Evolutionary conservation across 2,797 vertebrate species (phyloP).

Genomic region (Platyrinchus mystaceus): DNA sequence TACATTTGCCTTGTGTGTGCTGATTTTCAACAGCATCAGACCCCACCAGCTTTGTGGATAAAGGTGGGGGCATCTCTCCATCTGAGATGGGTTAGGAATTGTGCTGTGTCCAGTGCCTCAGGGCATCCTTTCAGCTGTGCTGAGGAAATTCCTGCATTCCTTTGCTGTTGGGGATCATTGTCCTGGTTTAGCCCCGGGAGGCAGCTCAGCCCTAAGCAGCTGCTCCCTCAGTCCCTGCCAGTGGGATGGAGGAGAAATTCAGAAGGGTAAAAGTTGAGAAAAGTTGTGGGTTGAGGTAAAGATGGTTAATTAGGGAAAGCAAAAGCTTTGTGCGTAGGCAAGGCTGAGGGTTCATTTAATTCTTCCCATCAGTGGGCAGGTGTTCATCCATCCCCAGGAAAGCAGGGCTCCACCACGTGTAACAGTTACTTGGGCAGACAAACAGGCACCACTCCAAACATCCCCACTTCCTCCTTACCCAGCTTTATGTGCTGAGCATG

Average conservation of each 20-base stretch:
- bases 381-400: not conserved
- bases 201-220: not conserved
- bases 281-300: not conserved
- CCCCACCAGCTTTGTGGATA: not conserved
- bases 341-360: not conserved
- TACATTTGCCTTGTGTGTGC: not conserved
- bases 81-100: not conserved
- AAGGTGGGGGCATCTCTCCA: not conserved
- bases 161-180: not conserved
- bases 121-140: not conserved
- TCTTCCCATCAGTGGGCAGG: not conserved
- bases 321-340: fast-evolving
- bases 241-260: not conserved
- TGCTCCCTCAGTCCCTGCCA: not conserved
- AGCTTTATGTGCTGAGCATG: not conserved
- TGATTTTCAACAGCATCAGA: not conserved
- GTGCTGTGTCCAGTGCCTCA: not conserved
- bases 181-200: not conserved
- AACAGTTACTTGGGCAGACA: not conserved
- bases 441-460: not conserved
- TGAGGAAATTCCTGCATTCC: not conserved
- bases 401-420: not conserved
- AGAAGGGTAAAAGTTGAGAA: not conserved
- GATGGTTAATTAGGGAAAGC: not conserved
- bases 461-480: not conserved